phyloP scores from a whole-genome alignment of 2,888 invertebrate genomes.

The Eulithis testata region DNA sequence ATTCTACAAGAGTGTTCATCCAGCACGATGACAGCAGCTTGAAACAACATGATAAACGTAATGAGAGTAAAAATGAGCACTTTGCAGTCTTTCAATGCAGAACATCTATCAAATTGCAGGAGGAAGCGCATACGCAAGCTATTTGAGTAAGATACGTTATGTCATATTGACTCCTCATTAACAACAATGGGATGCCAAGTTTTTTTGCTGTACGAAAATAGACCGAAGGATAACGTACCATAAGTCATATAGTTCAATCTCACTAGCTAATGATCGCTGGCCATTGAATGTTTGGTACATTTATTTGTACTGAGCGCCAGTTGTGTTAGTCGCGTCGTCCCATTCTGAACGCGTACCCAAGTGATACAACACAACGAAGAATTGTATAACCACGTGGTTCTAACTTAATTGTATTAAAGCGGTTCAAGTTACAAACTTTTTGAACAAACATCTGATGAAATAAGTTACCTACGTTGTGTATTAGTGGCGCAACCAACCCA shows the following conservation, averaged over 20 bases:
- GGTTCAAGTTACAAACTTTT: constrained; percentile 9
- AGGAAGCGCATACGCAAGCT: constrained; percentile 25
- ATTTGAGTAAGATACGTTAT: constrained; percentile 38
- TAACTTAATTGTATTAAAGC: constrained; percentile 2
- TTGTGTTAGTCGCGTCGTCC: constrained; percentile 27
- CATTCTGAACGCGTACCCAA: constrained; percentile 19
- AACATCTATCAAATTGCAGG: constrained; percentile 13
- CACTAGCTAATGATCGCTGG: constrained; percentile 24
- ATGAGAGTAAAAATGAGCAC: too few species aligned
- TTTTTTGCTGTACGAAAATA: constrained; percentile 35
- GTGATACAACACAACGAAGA: constrained; percentile 8
- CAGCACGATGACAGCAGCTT: too few species aligned
- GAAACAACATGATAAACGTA: neutral
- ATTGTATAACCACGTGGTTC: constrained; percentile 18
- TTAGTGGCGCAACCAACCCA: constrained; percentile 6
- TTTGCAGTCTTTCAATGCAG: constrained; percentile 5
- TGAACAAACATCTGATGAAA: neutral
- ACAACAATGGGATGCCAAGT: constrained; percentile 44
- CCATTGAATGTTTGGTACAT: constrained; percentile 35
- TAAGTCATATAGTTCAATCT: constrained; percentile 34
- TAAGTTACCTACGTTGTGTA: neutral
- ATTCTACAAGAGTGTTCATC: too few species aligned
- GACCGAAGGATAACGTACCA: constrained; percentile 24
- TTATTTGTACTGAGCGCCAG: constrained; percentile 33
- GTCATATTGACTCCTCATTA: constrained; percentile 44